These are phyloP conservation scores for Cygnus olor DNA, from an alignment of 2,797 vertebrate genomes.

Conservation along the genomic window DNA sequence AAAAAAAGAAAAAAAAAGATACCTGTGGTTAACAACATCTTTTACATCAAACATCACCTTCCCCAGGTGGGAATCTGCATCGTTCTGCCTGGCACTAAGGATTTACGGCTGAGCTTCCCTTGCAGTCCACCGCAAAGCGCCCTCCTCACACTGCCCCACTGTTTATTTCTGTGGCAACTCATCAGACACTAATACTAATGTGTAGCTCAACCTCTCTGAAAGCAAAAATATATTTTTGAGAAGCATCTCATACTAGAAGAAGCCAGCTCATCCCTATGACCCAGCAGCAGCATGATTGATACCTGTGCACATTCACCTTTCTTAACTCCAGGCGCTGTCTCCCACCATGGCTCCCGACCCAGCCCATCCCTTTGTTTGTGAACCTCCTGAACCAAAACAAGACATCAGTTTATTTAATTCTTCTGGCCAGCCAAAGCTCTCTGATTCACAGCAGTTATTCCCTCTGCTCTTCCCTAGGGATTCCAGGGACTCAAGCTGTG, in stretches of 20 bases:
- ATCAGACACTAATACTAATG: not conserved
- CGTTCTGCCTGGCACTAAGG: accelerated
- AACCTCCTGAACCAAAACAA: not conserved
- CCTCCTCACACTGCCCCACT: accelerated
- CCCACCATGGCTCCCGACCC: not conserved
- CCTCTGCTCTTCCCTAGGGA: not conserved
- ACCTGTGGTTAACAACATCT: not conserved
- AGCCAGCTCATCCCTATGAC: not conserved
- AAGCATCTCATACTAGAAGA: not conserved
- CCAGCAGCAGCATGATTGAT: not conserved
- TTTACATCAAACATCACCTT: accelerated
- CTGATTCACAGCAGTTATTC: not conserved
- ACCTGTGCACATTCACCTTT: accelerated
- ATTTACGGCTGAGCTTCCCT: not conserved
- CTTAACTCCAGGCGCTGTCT: not conserved
- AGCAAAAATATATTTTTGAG: not conserved
- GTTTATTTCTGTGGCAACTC: not conserved
- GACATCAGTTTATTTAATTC: not conserved
- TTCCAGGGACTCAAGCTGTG: accelerated
- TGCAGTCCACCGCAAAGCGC: not conserved
- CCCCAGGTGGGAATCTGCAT: not conserved
- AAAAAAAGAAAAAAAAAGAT: no score
- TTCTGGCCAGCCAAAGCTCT: not conserved
- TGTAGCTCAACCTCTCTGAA: not conserved
- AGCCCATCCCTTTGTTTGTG: not conserved